A percentile compares a stretch with the other conserved stretches of the same genome.
Evolutionary conservation across 2,888 invertebrate species (phyloP).

Genomic region (Patella ulyssiponensis): DNA sequence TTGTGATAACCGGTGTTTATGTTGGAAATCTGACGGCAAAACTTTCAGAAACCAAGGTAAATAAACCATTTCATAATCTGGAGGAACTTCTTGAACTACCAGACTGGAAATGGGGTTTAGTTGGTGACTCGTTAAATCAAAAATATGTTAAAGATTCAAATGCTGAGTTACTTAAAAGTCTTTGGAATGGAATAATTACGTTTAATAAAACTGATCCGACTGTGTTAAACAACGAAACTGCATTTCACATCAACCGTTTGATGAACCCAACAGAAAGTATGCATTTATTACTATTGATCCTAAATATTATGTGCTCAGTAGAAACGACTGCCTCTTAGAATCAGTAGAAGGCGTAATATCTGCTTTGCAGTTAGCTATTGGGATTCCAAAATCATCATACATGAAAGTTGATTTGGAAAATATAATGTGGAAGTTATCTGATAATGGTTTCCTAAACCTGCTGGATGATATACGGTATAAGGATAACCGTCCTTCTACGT

Average conservation of each 20-base stretch:
- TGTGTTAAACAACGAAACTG: neutral
- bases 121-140: neutral
- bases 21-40: neutral
- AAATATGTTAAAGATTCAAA: neutral
- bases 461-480: too few relatives aligned
- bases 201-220: neutral
- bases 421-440: neutral
- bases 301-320: neutral
- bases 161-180: neutral
- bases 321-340: neutral
- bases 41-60: neutral
- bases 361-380: neutral
- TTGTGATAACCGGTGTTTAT: neutral
- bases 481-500: too few relatives aligned
- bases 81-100: neutral
- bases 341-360: neutral
- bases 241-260: neutral
- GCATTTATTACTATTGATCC: neutral
- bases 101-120: neutral
- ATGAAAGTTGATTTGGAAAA: neutral
- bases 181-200: neutral
- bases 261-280: neutral
- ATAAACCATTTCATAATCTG: neutral
- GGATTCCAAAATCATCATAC: neutral
- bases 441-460: neutral